These are phyloP conservation scores for Nicator chloris DNA, from an alignment of 2,113 vertebrate genomes.

Conservation along the genomic window DNA sequence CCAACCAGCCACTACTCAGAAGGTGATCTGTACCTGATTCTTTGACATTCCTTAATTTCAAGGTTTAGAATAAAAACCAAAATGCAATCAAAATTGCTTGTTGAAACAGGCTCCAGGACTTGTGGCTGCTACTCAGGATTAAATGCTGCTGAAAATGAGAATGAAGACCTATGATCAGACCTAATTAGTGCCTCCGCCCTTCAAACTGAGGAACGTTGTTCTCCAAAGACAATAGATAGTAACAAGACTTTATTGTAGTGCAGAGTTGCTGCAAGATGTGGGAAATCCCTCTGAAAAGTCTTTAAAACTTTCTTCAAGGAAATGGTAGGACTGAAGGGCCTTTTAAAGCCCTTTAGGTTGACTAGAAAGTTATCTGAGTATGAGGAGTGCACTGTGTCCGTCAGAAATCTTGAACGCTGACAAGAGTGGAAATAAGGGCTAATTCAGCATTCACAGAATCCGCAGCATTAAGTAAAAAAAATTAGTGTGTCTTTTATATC, in stretches of 20 bases:
- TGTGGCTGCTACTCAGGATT: neutral
- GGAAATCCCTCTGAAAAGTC: neutral
- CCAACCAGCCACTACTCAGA: neutral
- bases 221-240: fast-evolving
- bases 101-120: neutral
- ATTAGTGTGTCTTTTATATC: neutral
- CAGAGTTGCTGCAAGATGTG: neutral
- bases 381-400: neutral
- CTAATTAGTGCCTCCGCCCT: neutral
- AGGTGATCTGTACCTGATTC: neutral
- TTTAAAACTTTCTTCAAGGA: neutral
- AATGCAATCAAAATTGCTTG: neutral
- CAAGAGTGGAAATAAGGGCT: neutral
- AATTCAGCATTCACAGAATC: neutral
- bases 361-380: neutral
- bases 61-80: neutral
- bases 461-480: neutral
- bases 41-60: neutral
- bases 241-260: neutral
- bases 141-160: neutral
- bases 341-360: neutral
- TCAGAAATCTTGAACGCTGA: neutral
- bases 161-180: neutral
- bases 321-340: neutral
- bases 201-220: neutral